Evolutionary conservation across 2,888 invertebrate species (phyloP), one percentile per base, ranked within the genome.

Genomic region (Hypomecis atomaria): DNA sequence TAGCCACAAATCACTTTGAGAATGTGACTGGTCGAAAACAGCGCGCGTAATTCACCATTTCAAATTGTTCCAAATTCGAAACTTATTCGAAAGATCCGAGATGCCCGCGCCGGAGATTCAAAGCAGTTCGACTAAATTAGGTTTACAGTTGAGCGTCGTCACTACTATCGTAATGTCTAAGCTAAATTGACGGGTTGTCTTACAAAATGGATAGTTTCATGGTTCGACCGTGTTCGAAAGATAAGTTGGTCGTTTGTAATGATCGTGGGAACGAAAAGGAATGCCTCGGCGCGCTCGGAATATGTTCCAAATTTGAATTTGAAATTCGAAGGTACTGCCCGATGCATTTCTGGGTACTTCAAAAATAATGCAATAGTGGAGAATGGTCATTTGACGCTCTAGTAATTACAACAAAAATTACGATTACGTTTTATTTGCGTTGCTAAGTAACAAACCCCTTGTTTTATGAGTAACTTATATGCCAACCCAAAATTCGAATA

Each of bases 291-390:
- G 65, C 70, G 71, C 58, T 75, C 61, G 68, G 75, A 82, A 79
- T 82, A 70, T 74, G 78, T 79, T 74, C 75, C 73, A 79, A 80
- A 78, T 77, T 77, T 65, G 77, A 79, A 76, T 74, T 71, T 69
- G 73, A 71, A 42, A 69, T 68, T 75, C 62, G 65, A 50, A 68
- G 66, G 59, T 70, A 43, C 36, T 50, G 49, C 36, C 40, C 37
- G 44, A 11, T 56, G 48, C 57, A 56, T 52, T 52, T 55, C 57
- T 52, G 38, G 42, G 36, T 48, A 45, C 48, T 8, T 40, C 45
- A 11, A 37, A 45, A 56, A 13, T 9, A 0, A 47, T 34, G 34
- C 10, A n/a, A 8, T n/a, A 8, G 5, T 54, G 3, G n/a, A 4
- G 33, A 52, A 40, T 33, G 40, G 38, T 52, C 52, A 40, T n/a